A percentile compares a stretch with the other conserved stretches of the same genome.
phyloP scores from a whole-genome alignment of 2,888 invertebrate species.

The Scrobipalpa atriplicella region DNA sequence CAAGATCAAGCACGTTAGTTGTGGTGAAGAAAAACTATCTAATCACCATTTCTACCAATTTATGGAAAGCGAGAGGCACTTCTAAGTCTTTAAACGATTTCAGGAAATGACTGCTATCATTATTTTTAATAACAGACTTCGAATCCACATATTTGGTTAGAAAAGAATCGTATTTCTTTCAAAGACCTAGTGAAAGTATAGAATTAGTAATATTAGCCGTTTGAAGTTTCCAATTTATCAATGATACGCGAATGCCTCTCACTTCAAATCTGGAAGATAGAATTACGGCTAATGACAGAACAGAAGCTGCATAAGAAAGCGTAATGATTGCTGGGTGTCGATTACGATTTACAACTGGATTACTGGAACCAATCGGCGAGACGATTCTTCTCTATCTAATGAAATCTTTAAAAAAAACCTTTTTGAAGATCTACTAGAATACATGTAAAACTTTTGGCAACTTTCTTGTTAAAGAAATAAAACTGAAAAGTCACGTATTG shows the following conservation, averaged over 20 bases:
- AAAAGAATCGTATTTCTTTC: constrained; percentile 8
- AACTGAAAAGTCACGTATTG: not conserved
- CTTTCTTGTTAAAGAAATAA: not conserved
- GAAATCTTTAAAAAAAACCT: not conserved
- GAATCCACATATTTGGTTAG: constrained; percentile 38
- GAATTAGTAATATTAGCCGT: constrained; percentile 50
- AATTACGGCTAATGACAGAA: constrained; percentile 22
- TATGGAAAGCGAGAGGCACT: constrained; percentile 35
- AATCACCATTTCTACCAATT: constrained; percentile 28
- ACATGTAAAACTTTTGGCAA: not conserved
- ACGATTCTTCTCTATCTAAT: not conserved
- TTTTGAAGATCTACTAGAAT: not conserved
- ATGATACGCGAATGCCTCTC: constrained; percentile 30
- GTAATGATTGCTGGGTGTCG: constrained; percentile 18
- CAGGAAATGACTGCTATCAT: constrained; percentile 52
- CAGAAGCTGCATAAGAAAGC: constrained; percentile 22
- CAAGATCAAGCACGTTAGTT: constrained; percentile 8
- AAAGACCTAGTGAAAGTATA: constrained; percentile 56
- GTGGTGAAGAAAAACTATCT: not conserved
- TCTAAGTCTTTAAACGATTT: constrained; percentile 30
- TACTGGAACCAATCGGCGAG: not conserved
- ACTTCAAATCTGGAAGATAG: constrained; percentile 23
- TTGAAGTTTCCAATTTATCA: constrained; percentile 44
- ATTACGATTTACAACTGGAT: constrained; percentile 5
- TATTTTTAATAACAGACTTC: constrained; percentile 54